Percentiles rank a stretch among this genome's conserved stretches.
phyloP scores from a whole-genome alignment of 1,140 invertebrate species.

The Campoletis sonorensis region DNA sequence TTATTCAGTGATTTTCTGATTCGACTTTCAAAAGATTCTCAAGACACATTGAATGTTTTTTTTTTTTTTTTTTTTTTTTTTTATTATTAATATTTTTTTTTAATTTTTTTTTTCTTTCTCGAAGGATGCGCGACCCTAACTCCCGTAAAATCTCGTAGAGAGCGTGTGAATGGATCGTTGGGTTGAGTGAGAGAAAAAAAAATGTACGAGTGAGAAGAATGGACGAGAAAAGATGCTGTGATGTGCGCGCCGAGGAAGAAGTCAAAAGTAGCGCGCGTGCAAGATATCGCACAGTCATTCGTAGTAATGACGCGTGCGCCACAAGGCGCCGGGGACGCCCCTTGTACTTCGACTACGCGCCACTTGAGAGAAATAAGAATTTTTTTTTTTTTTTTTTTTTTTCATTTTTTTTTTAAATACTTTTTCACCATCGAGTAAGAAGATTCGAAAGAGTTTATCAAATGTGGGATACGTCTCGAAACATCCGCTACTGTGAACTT shows the following conservation, averaged over 20 bases:
- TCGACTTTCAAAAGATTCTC: too few relatives aligned
- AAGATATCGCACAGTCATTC: constrained; percentile 19
- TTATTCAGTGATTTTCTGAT: too few relatives aligned
- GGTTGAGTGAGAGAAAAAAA: background rate
- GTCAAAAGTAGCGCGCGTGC: constrained; percentile 16
- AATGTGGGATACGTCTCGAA: too few relatives aligned
- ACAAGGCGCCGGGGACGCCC: constrained; percentile 12
- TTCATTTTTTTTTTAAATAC: too few relatives aligned
- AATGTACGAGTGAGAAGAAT: background rate
- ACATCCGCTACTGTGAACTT: too few relatives aligned
- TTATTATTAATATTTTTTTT: background rate
- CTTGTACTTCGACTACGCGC: background rate
- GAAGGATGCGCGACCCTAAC: background rate
- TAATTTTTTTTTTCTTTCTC: background rate
- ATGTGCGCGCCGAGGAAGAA: constrained; percentile 3
- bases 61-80: too few relatives aligned
- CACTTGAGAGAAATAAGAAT: background rate
- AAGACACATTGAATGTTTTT: too few relatives aligned
- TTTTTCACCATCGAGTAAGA: too few relatives aligned
- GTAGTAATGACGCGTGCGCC: constrained; percentile 22
- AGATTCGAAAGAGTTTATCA: too few relatives aligned
- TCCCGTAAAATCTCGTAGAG: background rate
- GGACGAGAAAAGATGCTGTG: constrained; percentile 17
- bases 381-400: too few relatives aligned
- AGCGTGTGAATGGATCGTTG: constrained; percentile 21